These are phyloP conservation scores for Lysandra coridon DNA, from an alignment of 2,888 invertebrate genomes.

Conservation along the genomic window DNA sequence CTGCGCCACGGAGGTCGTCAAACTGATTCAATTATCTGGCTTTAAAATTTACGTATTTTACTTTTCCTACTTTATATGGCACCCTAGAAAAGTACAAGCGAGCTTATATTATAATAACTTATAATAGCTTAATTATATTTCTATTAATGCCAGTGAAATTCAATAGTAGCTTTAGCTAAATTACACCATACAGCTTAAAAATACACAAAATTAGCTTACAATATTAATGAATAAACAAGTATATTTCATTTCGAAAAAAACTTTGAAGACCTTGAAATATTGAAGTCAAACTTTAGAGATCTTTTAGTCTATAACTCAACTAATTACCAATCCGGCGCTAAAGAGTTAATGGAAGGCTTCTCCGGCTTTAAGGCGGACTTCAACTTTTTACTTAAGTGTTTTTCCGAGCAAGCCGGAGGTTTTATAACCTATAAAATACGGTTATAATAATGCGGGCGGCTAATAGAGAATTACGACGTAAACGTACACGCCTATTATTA, in stretches of 20 bases:
- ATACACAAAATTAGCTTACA: no score
- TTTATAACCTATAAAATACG: constrained; percentile 20
- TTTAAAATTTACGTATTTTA: no score
- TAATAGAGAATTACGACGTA: constrained; percentile 3
- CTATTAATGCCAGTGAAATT: no score
- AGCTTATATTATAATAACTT: no score
- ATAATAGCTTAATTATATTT: no score
- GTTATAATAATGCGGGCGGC: constrained; percentile 15
- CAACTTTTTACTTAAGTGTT: constrained; percentile 6
- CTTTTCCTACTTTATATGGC: no score
- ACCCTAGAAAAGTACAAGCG: no score
- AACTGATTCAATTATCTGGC: not conserved
- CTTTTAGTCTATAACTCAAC: not conserved
- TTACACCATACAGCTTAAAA: no score
- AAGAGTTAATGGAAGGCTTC: not conserved
- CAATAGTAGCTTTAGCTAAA: no score
- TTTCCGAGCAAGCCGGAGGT: not conserved
- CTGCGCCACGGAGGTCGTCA: no score
- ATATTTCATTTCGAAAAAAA: not conserved
- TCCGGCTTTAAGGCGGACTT: not conserved
- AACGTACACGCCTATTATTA: constrained; percentile 3
- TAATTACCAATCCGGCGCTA: not conserved
- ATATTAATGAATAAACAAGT: not conserved
- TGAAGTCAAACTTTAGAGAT: not conserved
- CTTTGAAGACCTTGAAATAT: not conserved